Conservation (phyloP, 2,113 vertebrate species). For the Chloroceryle aenea region DNA sequence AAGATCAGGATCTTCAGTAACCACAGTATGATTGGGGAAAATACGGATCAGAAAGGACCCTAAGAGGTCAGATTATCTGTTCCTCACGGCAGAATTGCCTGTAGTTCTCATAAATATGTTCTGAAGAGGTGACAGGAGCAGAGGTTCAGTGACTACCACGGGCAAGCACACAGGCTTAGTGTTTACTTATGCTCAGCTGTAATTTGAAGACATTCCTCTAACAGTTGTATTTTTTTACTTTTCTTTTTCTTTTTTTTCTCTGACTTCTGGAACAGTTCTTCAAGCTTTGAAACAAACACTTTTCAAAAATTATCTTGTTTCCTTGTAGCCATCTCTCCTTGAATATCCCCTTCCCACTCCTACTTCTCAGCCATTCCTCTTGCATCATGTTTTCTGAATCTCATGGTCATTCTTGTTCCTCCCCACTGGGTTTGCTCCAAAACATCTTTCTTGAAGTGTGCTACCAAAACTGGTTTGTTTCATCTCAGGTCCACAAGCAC, state of each 20-base stretch:
- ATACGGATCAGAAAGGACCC: background rate
- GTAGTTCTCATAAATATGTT: background rate
- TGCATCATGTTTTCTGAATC: background rate
- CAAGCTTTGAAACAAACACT: background rate
- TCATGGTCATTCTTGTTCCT: background rate
- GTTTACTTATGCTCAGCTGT: background rate
- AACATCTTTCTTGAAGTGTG: background rate
- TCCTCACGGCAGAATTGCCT: background rate
- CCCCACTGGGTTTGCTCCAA: background rate
- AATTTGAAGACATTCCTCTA: background rate
- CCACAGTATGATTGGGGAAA: background rate
- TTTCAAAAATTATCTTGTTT: background rate
- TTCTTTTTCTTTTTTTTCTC: background rate
- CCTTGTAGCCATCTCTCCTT: background rate
- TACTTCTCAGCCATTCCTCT: background rate
- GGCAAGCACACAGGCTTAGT: background rate
- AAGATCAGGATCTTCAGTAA: background rate
- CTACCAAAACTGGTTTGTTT: background rate
- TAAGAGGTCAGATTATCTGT: background rate
- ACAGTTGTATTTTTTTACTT: background rate
- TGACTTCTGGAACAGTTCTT: background rate
- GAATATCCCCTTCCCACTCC: rapidly evolving
- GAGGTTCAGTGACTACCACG: background rate
- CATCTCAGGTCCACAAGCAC: background rate
- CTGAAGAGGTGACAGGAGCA: background rate